Evolutionary conservation across 2,113 vertebrate species (phyloP), one percentile per base, ranked within the genome.

Genomic region (Onychorhynchus coronatus): DNA sequence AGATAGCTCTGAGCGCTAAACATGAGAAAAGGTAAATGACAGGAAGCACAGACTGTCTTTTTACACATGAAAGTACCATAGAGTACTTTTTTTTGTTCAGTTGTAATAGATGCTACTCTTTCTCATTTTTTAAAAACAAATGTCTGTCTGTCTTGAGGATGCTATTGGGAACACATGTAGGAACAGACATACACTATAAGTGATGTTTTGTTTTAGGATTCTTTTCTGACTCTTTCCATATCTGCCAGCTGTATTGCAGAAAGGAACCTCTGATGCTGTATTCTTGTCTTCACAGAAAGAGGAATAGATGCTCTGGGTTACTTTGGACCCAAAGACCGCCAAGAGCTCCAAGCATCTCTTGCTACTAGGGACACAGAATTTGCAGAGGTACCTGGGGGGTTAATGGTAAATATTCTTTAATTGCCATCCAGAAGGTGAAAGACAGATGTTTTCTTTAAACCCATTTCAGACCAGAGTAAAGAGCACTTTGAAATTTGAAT

Each of bases 391-490:
- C 28, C 41, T 67, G 82, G 44, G 52, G 73, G 52, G 37, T 91
- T 88, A 95, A 88, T 91, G 76, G 63, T 71, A 85, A 88, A 88
- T 93, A 93, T 94, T 80, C 88, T 82, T 95, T 71, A 82, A 93
- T 92, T 81, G 53, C 41, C 35, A 67, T 39, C 31, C 31, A 74
- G 76, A 31, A 53, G 73, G 97, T 81, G 78, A 96, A 97, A 97
- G 90, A 74, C 73, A 93, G 62, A 93, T 93, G 88, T 91, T 97
- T 97, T 91, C 53, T 92, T 97, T 91, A 70, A 66, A 94, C 50
- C 47, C n/a, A 31, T 44, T 83, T 91, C 82, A 91, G 52, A 63
- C 30, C 31, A 81, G 56, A 61, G 35, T n/a, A 75, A 88, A 94
- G 84, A 74, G 3, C 35, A 75, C 67, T 66, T 93, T 95, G 93